Conservation (phyloP, 2,113 vertebrate genomes). For the Paradisaea rubra region DNA sequence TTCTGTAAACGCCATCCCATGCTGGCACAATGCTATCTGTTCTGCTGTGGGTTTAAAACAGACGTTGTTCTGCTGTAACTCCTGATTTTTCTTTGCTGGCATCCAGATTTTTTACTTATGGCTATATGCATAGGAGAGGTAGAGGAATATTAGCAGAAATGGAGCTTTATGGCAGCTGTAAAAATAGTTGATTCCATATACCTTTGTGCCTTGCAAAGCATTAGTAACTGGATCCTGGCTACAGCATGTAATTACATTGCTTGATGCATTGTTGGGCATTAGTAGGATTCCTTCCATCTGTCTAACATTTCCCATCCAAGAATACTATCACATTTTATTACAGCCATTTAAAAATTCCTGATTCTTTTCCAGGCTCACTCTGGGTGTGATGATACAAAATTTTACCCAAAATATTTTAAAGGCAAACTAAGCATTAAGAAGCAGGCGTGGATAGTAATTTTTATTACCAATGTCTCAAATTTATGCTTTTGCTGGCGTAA, state of each 20-base stretch:
- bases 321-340: slow-evolving; percentile 33
- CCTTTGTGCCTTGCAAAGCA: slow-evolving; percentile 21
- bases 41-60: background rate
- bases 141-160: background rate
- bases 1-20: background rate
- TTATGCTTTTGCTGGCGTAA: background rate
- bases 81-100: background rate
- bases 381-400: background rate
- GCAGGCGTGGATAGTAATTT: background rate
- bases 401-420: slow-evolving; percentile 7
- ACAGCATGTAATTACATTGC: slow-evolving; percentile 14
- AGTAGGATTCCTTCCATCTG: slow-evolving; percentile 56
- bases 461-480: background rate
- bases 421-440: background rate
- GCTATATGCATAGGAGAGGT: background rate
- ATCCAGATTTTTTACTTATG: background rate
- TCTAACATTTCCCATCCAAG: slow-evolving; percentile 28
- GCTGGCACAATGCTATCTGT: background rate
- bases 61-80: background rate
- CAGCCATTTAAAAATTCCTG: slow-evolving; percentile 4
- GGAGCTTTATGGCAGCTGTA: slow-evolving; percentile 20
- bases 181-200: slow-evolving; percentile 22
- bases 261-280: slow-evolving; percentile 39
- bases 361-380: background rate
- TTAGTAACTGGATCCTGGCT: slow-evolving; percentile 35